Base-by-base conservation (phyloP, 2,888 invertebrate genomes). In the Aspidiotus destructor region DNA sequence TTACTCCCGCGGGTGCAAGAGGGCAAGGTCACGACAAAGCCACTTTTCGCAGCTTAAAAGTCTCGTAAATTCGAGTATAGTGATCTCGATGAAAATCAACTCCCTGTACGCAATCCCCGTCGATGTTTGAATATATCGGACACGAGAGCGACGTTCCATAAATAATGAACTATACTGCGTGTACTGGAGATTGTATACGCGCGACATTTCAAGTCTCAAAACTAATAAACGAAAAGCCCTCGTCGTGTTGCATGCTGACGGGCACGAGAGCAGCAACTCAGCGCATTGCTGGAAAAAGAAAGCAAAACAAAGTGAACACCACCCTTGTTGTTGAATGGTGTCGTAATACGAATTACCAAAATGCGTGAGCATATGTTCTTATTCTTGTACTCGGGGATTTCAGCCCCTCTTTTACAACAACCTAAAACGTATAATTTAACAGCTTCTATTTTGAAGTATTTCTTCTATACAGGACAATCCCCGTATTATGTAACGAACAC, bases 141-240 rank as follows among this genome's bases (percentile, higher is more conserved):
- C 48, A 48, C 48, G 6, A 3, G 11, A 48, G 11, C 48, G 48
- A n/a, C 48, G 28, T 28, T 28, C n/a, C 48, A 48, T 48, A 48
- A 48, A 48, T 48, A 48, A 48, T 48, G 48, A 48, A 11, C 48
- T 48, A 48, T 48, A 48, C 48, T n/a, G 48, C 48, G 48, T 28
- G 28, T 28, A 28, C 28, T 28, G 28, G 28, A 28, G 28, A 28
- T 28, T 5, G 28, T 28, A 28, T 28, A 28, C 28, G 28, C 28
- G 28, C 28, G 28, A 28, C 28, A 28, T 28, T 28, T 28, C 28
- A 28, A 28, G 28, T 48, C 48, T 48, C 48, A 48, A 48, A 48
- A 48, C 48, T 48, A 48, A 48, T 48, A 48, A 48, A 48, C 48
- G 48, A 48, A 48, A n/a, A 48, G 48, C 48, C 48, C 48, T 48